Evolutionary conservation across 2,888 invertebrate genomes (phyloP), one percentile per base, ranked within the genome.

Genomic region (Lithophane ornitopus): DNA sequence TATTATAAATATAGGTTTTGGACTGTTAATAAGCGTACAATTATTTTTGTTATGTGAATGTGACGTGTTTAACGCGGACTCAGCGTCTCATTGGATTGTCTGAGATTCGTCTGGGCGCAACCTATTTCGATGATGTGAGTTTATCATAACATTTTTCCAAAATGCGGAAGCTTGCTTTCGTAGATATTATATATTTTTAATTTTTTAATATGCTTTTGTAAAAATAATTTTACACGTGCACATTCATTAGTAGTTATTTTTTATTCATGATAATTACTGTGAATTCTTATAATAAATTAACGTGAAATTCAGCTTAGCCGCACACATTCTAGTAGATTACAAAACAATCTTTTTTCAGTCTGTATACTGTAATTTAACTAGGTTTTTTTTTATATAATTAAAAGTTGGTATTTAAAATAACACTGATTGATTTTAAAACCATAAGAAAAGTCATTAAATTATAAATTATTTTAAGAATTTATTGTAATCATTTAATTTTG

Each of bases 71-170:
- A 81, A 75, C 76, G 79, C 85, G 82, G 87, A 89, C 85, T 90
- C 88, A 86, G 89, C 86, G 89, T 92, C 90, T 90, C 85, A 80
- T 87, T 92, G 91, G 92, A 92, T 91, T 91, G 89, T 91, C 89
- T 91, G 89, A 91, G 89, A 90, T 91, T 90, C 88, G 91, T 91
- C 92, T 92, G 91, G 89, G 80, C 81, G 83, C 86, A 91, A 89
- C 87, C 85, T 86, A 89, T 88, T 84, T 87, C 84, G 87, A 90
- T 88, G 79, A 93, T 93, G 94, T 93, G 90, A 93, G 93, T 91
- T 84, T 8, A 71, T 8, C 12, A 56, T 56, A 49, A 34, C 16
- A 22, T 65, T 58, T 77, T 44, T 58, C 1, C 12, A 8, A 16
- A 54, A 65, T 46, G 58, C 52, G 72, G 41, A 56, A 73, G 28